Evolutionary conservation across 2,888 invertebrate species (phyloP).

Genomic region (Agrochola lychnidis): DNA sequence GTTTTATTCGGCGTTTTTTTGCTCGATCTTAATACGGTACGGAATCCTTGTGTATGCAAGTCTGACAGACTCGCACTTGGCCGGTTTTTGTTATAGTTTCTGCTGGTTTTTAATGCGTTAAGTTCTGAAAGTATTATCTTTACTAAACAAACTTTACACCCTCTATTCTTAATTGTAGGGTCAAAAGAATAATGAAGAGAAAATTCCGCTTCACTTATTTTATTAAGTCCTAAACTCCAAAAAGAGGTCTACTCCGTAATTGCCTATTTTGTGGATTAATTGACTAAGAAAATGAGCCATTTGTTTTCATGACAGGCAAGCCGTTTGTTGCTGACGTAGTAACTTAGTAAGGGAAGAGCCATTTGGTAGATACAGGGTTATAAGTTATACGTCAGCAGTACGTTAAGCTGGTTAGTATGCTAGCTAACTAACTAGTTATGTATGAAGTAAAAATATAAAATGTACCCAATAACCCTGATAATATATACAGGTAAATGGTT

Average conservation of each 20-base stretch:
- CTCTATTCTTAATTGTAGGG: conserved; percentile 12
- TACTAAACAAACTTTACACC: background rate
- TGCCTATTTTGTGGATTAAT: conserved; percentile 46
- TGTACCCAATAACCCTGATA: too few relatives aligned
- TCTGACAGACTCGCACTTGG: too few relatives aligned
- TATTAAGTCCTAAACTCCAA: conserved; percentile 31
- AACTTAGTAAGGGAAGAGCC: background rate
- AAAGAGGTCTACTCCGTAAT: conserved; percentile 27
- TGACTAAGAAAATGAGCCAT: conserved; percentile 39
- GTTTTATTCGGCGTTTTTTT: too few relatives aligned
- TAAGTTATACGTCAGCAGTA: too few relatives aligned
- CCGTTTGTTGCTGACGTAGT: conserved; percentile 6
- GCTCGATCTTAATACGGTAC: too few relatives aligned
- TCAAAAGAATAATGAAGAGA: conserved; percentile 35
- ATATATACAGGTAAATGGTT: too few relatives aligned
- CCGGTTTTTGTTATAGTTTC: too few relatives aligned
- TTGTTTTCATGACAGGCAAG: conserved; percentile 24
- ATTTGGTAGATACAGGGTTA: background rate
- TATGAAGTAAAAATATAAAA: too few relatives aligned
- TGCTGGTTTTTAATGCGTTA: background rate
- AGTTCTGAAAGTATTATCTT: background rate
- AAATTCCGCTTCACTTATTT: conserved; percentile 41
- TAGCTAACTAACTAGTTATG: too few relatives aligned
- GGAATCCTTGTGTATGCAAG: too few relatives aligned
- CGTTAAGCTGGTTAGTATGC: too few relatives aligned